These are phyloP conservation scores for Orientallactaga sibirica DNA, from an alignment of 2,797 vertebrate genomes.

Conservation along the genomic window DNA sequence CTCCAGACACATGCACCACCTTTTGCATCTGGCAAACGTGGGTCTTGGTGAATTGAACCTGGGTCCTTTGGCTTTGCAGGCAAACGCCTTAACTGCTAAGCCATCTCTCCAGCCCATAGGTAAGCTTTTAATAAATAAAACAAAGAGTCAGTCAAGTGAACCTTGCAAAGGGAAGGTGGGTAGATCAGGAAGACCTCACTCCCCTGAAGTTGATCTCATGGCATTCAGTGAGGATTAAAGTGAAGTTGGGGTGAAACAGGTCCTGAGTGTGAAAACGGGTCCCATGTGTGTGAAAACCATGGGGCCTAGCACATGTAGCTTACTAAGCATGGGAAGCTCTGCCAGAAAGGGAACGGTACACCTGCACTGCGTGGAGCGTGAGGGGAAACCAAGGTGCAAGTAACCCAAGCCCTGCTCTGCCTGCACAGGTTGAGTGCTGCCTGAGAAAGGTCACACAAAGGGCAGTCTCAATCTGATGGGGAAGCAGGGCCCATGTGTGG, in stretches of 20 bases:
- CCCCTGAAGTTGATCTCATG: background rate
- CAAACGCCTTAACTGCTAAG: too few relatives aligned
- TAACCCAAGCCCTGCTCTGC: background rate
- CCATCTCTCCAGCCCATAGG: too few relatives aligned
- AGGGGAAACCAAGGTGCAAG: background rate
- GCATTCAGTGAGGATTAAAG: background rate
- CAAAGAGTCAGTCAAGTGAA: background rate
- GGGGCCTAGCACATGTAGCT: too few relatives aligned
- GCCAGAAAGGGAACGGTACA: too few relatives aligned
- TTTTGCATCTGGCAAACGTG: too few relatives aligned
- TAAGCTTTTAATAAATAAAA: background rate
- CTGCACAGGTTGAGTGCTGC: background rate
- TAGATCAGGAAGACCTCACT: background rate
- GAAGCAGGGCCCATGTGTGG: background rate
- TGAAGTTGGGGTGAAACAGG: background rate
- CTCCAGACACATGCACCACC: too few relatives aligned
- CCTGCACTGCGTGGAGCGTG: background rate
- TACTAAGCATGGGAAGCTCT: background rate
- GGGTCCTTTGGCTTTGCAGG: too few relatives aligned
- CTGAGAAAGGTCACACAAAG: background rate
- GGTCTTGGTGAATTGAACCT: too few relatives aligned
- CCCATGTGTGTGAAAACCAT: background rate
- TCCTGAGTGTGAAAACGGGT: background rate
- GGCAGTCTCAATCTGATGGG: background rate
- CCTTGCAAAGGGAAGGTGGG: background rate